Evolutionary conservation across 2,888 invertebrate species (phyloP), one percentile per base, ranked within the genome.

Genomic region (Morpho helenor): DNA sequence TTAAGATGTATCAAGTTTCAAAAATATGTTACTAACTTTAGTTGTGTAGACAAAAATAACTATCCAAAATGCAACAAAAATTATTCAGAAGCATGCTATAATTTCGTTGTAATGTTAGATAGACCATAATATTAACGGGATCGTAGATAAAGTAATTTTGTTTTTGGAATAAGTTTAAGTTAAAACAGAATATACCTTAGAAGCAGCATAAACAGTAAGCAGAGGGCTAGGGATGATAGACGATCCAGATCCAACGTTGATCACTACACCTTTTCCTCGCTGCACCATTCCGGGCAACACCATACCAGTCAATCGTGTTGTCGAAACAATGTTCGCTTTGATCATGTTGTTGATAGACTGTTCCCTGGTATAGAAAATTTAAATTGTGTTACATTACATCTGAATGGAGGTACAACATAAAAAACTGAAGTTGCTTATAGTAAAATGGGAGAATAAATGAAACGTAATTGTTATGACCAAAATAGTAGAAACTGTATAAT

Each of bases 171-270:
- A 0, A n/a, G 39, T 49, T 31, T 3, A 31, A 31, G 31, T 31
- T 5, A 31, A 31, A 31, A 31, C 3, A 31, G 31, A 5, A 42
- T 5, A 6, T 75, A 95, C 95, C 93, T 98, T 99, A 49, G 97
- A 94, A 16, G 97, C 97, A 40, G 96, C 94, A 74, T 99, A 99
- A 0, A 97, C 94, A 8, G 95, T 92, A 41, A 98, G 87, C 66
- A 98, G 82, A 0, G 98, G 97, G 67, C 95, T 94, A 0, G 98
- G 97, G 62, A 95, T 93, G 7, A 93, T 89, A 0, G 95, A 96
- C 0, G 97, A 93, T 0, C 94, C 93, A 0, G 99, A 99, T 0
- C 98, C 95, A 16, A 99, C 86, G 82, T 99, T 99, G 66, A 99
- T 94, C 56, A 99, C 92, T 0, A 97, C 94, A 0, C 99, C 99